Base-by-base conservation (phyloP, 2,797 vertebrate genomes). In the Coranthus polyacanthus region DNA sequence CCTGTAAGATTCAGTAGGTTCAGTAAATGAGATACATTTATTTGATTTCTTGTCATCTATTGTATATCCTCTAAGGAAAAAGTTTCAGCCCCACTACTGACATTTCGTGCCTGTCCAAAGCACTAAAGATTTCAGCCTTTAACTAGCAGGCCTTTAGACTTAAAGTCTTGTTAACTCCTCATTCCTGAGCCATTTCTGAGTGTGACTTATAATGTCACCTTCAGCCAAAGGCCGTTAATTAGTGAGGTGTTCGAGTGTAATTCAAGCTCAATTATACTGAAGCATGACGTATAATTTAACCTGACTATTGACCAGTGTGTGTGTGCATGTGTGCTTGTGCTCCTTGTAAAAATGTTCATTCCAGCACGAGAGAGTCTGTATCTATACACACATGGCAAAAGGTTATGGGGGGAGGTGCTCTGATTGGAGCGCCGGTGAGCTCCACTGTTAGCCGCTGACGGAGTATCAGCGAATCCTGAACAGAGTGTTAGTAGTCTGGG, bases 401-500 rank as follows among this genome's bases (percentile, higher is more conserved):
- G 50, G 32, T 42, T 71, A 15, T 37, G 15, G 26, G 18, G 60
- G 42, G 56, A 44, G 24, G 39, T 16, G 50, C 11, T 76, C 17
- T 36, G 53, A 55, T 41, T 41, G 67, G 42, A 29, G 50, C 0
- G 13, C 26, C 5, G 37, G 57, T 34, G 56, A 66, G 57, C 57
- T 60, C 50, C 34, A 45, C 60, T 44, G 36, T 49, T 56, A 45
- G 22, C 29, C 55, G n/a, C 7, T 1, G 15, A 58, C 36, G 15
- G 43, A 12, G 46, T 24, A 36, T 49, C 38, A 20, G 55, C 42
- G 56, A 71, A 68, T 36, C 69, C 32, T 7, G 17, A 82, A 57
- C 50, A 43, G 47, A 43, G 68, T 47, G 65, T 90, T 86, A 68
- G 75, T 24, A 87, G 82, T 88, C 87, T 13, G 46, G 8, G 43